Evolutionary conservation across 2,113 vertebrate genomes (phyloP), one percentile per base, ranked within the genome.

Genomic region (Microtus oregoni): DNA sequence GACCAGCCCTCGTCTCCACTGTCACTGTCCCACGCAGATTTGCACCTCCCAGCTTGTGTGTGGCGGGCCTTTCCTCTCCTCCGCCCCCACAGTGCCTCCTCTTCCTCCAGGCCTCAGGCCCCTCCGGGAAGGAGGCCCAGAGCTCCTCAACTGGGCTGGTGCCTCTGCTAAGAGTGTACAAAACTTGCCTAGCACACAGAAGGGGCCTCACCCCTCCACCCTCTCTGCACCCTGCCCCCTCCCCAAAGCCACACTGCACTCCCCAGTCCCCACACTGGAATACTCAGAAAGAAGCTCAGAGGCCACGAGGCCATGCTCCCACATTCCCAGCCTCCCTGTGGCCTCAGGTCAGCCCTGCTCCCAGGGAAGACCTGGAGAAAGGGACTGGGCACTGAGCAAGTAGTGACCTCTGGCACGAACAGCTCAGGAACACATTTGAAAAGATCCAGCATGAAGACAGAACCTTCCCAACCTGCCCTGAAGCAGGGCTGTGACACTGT

Each of bases 61-160:
- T 72, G 32, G 30, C 86, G 47, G 44, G 15, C 38, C 41, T 30
- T 55, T 68, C 77, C 47, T 41, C 32, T 61, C 11, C 52, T 72
- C 35, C 19, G 4, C 44, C 90, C 30, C 38, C 65, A 38, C 77
- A 58, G 11, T 65, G 19, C 75, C 20, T 52, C 92, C 86, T 86
- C 90, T 55, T 44, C 77, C 87, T 78, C 55, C 81, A 72, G 44
- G 55, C 41, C 47, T 76, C 32, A 7, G 77, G 35, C 7, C 30
- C 10, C 4, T 47, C 55, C 15, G 11, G 35, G 11, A 86, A 82
- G 72, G 30, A 7, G 14, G 13, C 28, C 13, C 32, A 70, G 63
- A 61, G 8, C 7, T 1, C 77, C 35, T 50, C 3, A 0, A 28
- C 14, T 1, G 0, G 11, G 3, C 50, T 17, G 8, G 28, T 8